Base-by-base conservation (phyloP, 2,888 invertebrate genomes). In the Elmis aenea region DNA sequence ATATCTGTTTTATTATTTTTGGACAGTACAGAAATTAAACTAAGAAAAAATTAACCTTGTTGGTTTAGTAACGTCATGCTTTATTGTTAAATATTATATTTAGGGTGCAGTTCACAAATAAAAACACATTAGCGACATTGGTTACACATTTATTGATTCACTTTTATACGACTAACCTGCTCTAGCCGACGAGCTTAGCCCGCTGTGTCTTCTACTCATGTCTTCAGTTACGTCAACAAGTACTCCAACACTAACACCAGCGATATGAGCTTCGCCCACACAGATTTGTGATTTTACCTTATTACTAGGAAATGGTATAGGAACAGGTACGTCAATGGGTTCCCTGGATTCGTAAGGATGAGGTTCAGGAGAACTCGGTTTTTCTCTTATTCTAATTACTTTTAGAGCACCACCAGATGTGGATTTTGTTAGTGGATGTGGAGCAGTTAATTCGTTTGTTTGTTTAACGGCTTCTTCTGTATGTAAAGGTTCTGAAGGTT, bases 151-250 rank as follows among this genome's bases (percentile, higher is more conserved):
- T n/a, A n/a, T n/a, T n/a, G n/a, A n/a, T n/a, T n/a, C n/a, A n/a
- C n/a, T n/a, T n/a, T n/a, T n/a, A n/a, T n/a, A n/a, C n/a, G n/a
- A 55, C 56, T 56, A 45, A 59, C 61, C 61, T 58, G 57, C 55
- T 47, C 50, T 51, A 20, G 55, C 54, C 26, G 50, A 50, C 26
- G 55, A 48, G 20, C 45, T 42, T 26, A 55, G 55, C 34, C 58
- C 58, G 23, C 59, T 59, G 42, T 55, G 61, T 50, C 55, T 54
- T 40, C 62, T 56, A 58, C 64, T 65, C 51, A 63, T 64, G 44
- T 60, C 59, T 49, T 54, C 50, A 33, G 48, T 55, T 34, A 55
- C 51, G 52, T 58, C 62, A 33, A 57, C 58, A 54, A 60, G 58
- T 2, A 61, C 57, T 45, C 59, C 58, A 31, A 60, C 52, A 38